phyloP scores from a whole-genome alignment of 2,888 invertebrate genomes.

The Liodrosophila aerea region DNA sequence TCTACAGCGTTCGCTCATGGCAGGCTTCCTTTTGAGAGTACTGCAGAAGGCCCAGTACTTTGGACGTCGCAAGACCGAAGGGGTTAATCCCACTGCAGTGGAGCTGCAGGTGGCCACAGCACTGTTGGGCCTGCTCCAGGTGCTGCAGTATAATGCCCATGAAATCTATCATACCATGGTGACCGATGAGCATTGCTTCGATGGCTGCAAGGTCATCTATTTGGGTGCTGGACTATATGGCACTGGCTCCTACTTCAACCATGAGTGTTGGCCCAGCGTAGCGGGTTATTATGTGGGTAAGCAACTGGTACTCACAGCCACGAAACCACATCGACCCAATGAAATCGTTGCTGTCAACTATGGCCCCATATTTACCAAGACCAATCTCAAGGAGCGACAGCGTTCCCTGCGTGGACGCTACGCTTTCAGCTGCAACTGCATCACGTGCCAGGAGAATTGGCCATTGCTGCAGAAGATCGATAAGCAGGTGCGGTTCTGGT shows the following conservation, averaged over 20 bases:
- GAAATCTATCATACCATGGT: conserved; percentile 89
- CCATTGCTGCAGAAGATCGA: conserved; percentile 86
- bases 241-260: conserved; percentile 91
- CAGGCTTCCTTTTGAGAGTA: conserved; percentile 88
- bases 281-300: conserved; percentile 90
- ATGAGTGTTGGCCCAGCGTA: conserved; percentile 91
- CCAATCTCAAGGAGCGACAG: conserved; percentile 85
- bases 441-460: conserved; percentile 90
- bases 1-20: conserved; percentile 90
- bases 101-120: conserved; percentile 86
- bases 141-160: conserved; percentile 93
- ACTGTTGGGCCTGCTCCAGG: conserved; percentile 87
- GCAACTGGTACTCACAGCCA: conserved; percentile 87
- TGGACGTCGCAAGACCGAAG: conserved; percentile 82
- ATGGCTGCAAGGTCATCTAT: conserved; percentile 78
- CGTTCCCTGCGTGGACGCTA: conserved; percentile 87
- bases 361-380: conserved; percentile 89
- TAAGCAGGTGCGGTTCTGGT: conserved; percentile 82
- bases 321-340: conserved; percentile 86
- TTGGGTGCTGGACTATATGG: conserved; percentile 88
- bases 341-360: conserved; percentile 92
- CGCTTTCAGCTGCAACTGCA: conserved; percentile 90
- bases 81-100: conserved; percentile 83
- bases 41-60: conserved; percentile 88
- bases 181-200: conserved; percentile 83